A percentile compares a stretch with the other conserved stretches of the same genome.
Evolutionary conservation across 2,797 vertebrate genomes (phyloP).

Genomic region (Tapera naevia): DNA sequence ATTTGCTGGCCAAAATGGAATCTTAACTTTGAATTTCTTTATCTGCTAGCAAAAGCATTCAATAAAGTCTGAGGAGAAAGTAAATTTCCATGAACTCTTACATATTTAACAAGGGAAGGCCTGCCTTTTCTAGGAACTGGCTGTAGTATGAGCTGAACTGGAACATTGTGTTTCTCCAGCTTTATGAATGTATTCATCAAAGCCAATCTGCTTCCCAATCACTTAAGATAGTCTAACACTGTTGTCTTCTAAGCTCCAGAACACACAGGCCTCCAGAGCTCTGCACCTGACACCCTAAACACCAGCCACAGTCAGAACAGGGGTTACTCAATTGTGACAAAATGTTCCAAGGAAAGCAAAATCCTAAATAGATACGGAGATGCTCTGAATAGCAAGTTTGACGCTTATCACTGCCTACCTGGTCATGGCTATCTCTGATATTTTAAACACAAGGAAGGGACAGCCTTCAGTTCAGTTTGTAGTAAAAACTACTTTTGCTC

Average conservation of each 20-base stretch:
- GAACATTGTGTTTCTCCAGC: background rate
- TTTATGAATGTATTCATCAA: background rate
- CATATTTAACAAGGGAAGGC: background rate
- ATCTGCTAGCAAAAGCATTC: background rate
- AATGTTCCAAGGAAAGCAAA: background rate
- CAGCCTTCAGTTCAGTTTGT: background rate
- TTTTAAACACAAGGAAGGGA: rapidly evolving
- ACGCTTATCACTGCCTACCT: background rate
- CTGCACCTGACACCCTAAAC: background rate
- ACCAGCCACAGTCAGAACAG: background rate
- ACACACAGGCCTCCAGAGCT: background rate
- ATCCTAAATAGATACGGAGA: background rate
- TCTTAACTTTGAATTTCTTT: background rate
- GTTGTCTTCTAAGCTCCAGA: background rate
- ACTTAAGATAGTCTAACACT: background rate
- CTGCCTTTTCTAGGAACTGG: background rate
- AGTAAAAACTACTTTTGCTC: background rate
- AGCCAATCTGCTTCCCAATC: background rate
- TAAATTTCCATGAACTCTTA: background rate
- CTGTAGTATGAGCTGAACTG: background rate
- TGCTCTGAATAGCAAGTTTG: background rate
- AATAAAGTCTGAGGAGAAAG: background rate
- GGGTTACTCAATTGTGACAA: background rate
- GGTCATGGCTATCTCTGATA: background rate
- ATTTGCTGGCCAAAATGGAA: background rate